Evolutionary conservation across 2,888 invertebrate species (phyloP), one percentile per base, ranked within the genome.

Genomic region (Dioctria rufipes): DNA sequence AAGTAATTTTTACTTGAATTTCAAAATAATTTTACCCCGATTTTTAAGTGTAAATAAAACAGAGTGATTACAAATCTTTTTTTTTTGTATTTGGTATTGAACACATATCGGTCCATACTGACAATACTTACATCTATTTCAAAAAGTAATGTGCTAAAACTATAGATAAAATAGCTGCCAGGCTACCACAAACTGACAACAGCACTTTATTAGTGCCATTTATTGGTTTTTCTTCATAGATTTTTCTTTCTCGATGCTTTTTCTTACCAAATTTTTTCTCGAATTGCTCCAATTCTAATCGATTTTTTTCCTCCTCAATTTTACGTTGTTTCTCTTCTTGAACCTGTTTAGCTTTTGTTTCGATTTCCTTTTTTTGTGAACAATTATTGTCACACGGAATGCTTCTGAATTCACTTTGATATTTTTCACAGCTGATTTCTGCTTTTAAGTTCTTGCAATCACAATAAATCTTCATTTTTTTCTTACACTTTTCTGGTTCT

Each of bases 391-490:
- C 94, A 85, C 95, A 95, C 0, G 87, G 85, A 3, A 95, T 87
- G 11, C 80, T 63, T n/a, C 81, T 84, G 66, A 85, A 81, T 3
- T 87, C 87, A 2, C 84, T 83, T 3, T 91, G 88, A 46, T 92
- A 90, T 58, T 90, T 87, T 84, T 93, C 92, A 85, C 96, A 96
- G 0, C 91, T 90, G 82, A 94, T 90, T 84, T 96, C 94, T 85
- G 92, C 92, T 87, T 94, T 96, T 5, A 95, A 88, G 81, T 94
- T 92, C 84, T 94, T 94, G 87, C 98, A 98, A 49, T 91, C 89
- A 85, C 98, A 98, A 80, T 91, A 90, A 0, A 96, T 88, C 87
- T 94, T 95, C 0, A 96, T 92, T 87, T 95, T 96, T 86, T 95
- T 95, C 80, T 92, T 92, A 86, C 98, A 98, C 0, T 89, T 87